phyloP scores from a whole-genome alignment of 1,140 invertebrate species.

The Episyrphus balteatus region DNA sequence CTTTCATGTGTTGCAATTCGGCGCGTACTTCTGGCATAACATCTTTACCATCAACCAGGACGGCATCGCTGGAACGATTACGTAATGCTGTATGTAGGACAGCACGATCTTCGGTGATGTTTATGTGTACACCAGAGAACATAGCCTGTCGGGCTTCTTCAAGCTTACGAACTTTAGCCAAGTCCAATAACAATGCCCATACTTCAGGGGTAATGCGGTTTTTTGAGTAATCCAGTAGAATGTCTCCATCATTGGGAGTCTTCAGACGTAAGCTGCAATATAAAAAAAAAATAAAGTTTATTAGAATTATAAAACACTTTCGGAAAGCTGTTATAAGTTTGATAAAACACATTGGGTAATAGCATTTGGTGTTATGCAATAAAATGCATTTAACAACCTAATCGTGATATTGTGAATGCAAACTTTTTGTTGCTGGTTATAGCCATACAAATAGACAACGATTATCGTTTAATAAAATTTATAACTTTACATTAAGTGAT shows the following conservation, averaged over 20 bases:
- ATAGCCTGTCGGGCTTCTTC: conserved; percentile 81
- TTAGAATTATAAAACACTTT: too few relatives aligned
- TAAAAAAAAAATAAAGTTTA: too few relatives aligned
- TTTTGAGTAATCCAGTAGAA: conserved; percentile 92
- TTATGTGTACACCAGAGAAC: conserved; percentile 92
- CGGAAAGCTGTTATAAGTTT: not conserved
- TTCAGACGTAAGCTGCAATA: conserved; percentile 52
- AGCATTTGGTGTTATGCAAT: too few relatives aligned
- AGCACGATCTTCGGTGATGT: conserved; percentile 93
- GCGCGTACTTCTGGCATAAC: conserved; percentile 88
- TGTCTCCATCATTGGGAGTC: conserved; percentile 74
- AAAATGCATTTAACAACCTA: too few relatives aligned
- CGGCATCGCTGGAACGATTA: conserved; percentile 67
- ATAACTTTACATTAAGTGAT: too few relatives aligned
- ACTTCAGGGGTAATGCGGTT: conserved; percentile 78
- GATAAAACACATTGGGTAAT: too few relatives aligned
- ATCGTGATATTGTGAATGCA: too few relatives aligned
- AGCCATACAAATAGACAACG: too few relatives aligned
- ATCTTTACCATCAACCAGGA: conserved; percentile 81
- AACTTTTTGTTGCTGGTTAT: too few relatives aligned
- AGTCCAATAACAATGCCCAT: conserved; percentile 60
- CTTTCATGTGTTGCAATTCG: conserved; percentile 90
- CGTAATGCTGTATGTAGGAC: conserved; percentile 92
- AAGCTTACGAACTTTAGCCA: conserved; percentile 76
- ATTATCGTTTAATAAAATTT: too few relatives aligned